phyloP scores from a whole-genome alignment of 2,797 vertebrate genomes.

The Typhlichthys eigenmanni region DNA sequence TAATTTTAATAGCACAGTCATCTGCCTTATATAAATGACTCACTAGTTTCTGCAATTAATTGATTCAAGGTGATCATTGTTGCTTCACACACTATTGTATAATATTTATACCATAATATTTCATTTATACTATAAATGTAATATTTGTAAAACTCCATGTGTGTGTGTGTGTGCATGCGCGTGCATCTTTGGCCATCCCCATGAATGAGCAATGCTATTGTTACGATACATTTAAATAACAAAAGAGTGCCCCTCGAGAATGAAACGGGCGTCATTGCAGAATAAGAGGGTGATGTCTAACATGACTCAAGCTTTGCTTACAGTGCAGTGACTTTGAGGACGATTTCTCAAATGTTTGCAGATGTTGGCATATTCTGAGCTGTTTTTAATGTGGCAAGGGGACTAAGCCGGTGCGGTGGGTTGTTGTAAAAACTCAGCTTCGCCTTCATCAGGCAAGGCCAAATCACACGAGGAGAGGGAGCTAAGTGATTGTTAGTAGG shows the following conservation, averaged over 20 bases:
- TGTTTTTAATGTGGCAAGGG: constrained; percentile 72
- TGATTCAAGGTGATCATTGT: background rate
- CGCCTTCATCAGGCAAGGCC: constrained; percentile 69
- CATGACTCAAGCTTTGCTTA: constrained; percentile 52
- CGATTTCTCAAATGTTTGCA: constrained; percentile 83
- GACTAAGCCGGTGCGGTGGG: constrained; percentile 69
- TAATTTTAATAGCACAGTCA: background rate
- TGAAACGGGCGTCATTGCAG: constrained; percentile 38
- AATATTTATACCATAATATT: too few relatives aligned
- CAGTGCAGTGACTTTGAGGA: constrained; percentile 64
- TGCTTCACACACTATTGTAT: background rate
- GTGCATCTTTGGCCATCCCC: background rate
- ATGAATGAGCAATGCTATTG: background rate
- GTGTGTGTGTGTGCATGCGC: constrained; percentile 1
- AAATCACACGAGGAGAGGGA: constrained; percentile 70
- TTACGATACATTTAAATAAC: constrained; percentile 27
- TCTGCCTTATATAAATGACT: background rate
- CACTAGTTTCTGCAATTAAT: background rate
- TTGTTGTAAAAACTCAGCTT: constrained; percentile 74
- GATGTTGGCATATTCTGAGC: constrained; percentile 79
- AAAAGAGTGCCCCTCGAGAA: constrained; percentile 42
- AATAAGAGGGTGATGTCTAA: constrained; percentile 58
- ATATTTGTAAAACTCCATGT: background rate
- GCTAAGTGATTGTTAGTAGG: constrained; percentile 76
- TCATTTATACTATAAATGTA: background rate